Evolutionary conservation across 2,113 vertebrate genomes (phyloP), one percentile per base, ranked within the genome.

Genomic region (Corythaixoides concolor): DNA sequence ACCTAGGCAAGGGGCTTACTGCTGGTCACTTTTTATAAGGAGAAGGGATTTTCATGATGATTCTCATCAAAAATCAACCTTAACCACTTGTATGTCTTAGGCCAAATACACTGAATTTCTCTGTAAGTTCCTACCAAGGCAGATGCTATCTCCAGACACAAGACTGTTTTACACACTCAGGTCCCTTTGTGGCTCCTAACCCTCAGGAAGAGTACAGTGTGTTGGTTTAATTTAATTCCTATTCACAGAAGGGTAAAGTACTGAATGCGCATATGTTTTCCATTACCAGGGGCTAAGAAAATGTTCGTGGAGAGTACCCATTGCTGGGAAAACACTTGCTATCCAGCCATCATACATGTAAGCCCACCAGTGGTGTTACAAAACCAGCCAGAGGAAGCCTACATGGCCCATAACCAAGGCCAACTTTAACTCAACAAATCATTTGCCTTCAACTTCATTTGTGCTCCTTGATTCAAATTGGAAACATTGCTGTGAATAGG

Each of bases 251-350:
- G 30, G 15, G 11, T 56, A 7, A 59, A 59, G 33, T 28, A 33
- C 47, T 62, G 47, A 83, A 35, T 30, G 13, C 0, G 0, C 27
- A 8, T 45, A n/a, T 7, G 16, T 52, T 81, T 50, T 53, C 43
- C 17, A 2, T 13, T 66, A 23, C 45, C 4, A 2, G 20, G 33
- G 33, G 55, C n/a, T 75, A 39, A 55, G 33, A 60, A 82, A 4
- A 4, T 1, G 2, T 2, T 2, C 1, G 1, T 33, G 23, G 21
- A 87, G 47, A 37, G 24, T 33, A 26, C 16, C 2, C 5, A 3
- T 14, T 53, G 33, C 72, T 66, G 59, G 24, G n/a, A 82, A 37
- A 26, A 52, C 22, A 8, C 11, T 50, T 11, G 0, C 2, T 30
- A 26, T n/a, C 37, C 37, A 50, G 32, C 8, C 5, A 17, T 62